A percentile compares a stretch with the other conserved stretches of the same genome.
phyloP scores from a whole-genome alignment of 2,888 invertebrate genomes.

The Idaea dimidiata region DNA sequence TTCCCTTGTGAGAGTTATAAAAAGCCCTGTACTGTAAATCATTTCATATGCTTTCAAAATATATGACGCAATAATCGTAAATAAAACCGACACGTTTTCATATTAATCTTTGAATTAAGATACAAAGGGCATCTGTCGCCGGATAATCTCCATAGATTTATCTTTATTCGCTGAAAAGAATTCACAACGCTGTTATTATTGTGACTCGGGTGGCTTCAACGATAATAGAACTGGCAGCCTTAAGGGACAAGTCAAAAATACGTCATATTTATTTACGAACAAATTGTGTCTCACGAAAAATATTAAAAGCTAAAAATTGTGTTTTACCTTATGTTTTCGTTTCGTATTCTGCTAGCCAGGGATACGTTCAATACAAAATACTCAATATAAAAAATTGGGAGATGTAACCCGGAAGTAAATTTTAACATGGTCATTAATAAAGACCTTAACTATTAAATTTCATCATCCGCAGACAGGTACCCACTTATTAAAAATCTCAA shows the following conservation, averaged over 20 bases:
- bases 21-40: background rate
- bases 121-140: background rate
- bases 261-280: background rate
- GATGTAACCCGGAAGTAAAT: too few relatives aligned
- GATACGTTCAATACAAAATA: too few relatives aligned
- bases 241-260: background rate
- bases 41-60: background rate
- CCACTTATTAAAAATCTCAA: too few relatives aligned
- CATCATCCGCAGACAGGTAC: too few relatives aligned
- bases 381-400: too few relatives aligned
- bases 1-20: background rate
- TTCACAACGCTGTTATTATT: background rate
- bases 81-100: background rate
- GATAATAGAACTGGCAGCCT: background rate
- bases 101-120: background rate
- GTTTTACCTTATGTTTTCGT: background rate
- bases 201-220: background rate
- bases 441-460: too few relatives aligned
- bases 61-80: background rate
- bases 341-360: background rate
- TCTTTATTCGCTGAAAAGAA: background rate
- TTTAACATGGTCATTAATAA: too few relatives aligned
- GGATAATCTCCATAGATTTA: background rate
- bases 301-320: background rate
- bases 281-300: background rate